Evolutionary conservation across 2,113 vertebrate species (phyloP), one percentile per base, ranked within the genome.

Genomic region (Microcebus griseorufus): DNA sequence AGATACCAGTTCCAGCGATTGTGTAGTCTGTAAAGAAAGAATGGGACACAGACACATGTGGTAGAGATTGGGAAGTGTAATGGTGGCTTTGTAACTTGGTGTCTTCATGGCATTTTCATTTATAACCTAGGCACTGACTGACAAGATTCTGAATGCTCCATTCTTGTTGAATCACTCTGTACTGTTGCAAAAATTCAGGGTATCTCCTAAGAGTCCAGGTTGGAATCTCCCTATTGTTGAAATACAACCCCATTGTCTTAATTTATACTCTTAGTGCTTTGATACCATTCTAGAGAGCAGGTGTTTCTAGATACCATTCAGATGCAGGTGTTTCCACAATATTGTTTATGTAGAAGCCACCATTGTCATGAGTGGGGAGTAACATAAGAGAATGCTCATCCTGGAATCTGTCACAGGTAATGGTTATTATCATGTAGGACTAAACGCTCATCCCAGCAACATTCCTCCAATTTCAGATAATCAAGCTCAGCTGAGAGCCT

Each of bases 81-180:
- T 11, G 32, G 32, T 32, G 20, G 22, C 75, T 83, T 7, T 53
- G 5, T 39, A 48, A 75, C 17, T 14, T 29, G 22, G n/a, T 37
- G 42, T 5, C 23, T 18, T 83, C 25, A 0, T 18, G 9, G 29
- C 42, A 1, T 20, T 5, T n/a, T 69, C 5, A 10, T 5, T 27
- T 22, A 1, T 8, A 42, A 27, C 29, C 60, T 73, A 5, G 25
- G 55, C 29, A 39, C 7, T 27, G 78, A 55, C 29, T 22, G 23
- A 12, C 6, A 29, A 27, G 76, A 76, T 62, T 29, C 22, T 53
- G 37, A n/a, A 16, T 34, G 12, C 55, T 17, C 11, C 25, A 12
- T 69, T 58, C 55, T 51, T 16, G 25, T 60, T 16, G 32, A 78
- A 4, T 78, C 32, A 27, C 53, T 32, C 75, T 12, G 29, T 60